phyloP scores from a whole-genome alignment of 2,888 invertebrate species.

The Andrena bicolor region DNA sequence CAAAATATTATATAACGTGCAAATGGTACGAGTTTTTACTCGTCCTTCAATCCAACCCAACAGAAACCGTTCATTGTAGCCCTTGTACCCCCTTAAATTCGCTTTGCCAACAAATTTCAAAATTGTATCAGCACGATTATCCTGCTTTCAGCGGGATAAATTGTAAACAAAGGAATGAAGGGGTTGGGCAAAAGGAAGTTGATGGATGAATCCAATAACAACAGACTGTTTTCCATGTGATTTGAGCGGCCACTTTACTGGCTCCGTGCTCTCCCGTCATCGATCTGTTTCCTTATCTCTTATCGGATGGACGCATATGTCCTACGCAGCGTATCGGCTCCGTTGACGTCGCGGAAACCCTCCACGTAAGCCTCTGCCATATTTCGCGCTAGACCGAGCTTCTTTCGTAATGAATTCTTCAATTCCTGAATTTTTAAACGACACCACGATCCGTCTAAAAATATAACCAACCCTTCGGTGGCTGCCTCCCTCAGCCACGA shows the following conservation, averaged over 20 bases:
- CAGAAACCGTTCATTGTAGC: too few species aligned
- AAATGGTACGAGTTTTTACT: too few species aligned
- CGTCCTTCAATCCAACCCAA: too few species aligned
- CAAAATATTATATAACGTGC: too few species aligned
- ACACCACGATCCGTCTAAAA: too few species aligned
- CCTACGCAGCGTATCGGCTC: not conserved
- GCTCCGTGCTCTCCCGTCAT: conserved; percentile 39
- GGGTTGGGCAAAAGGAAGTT: conserved; percentile 22
- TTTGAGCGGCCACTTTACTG: conserved; percentile 35
- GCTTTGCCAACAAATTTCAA: not conserved
- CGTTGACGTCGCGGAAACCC: not conserved
- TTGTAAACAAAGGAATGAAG: conserved; percentile 51
- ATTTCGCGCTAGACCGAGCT: too few species aligned
- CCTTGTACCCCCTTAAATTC: not conserved
- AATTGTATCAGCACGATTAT: not conserved
- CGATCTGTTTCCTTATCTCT: conserved; percentile 65
- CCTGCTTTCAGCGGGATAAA: conserved; percentile 42
- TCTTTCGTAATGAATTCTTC: too few species aligned
- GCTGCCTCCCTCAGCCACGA: too few species aligned
- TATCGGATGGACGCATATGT: conserved; percentile 59
- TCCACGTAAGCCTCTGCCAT: not conserved
- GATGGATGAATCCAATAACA: conserved; percentile 67
- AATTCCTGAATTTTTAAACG: too few species aligned
- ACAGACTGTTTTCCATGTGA: conserved; percentile 49
- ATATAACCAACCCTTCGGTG: too few species aligned